phyloP scores from a whole-genome alignment of 2,113 vertebrate species.

The Aramus guarauna region DNA sequence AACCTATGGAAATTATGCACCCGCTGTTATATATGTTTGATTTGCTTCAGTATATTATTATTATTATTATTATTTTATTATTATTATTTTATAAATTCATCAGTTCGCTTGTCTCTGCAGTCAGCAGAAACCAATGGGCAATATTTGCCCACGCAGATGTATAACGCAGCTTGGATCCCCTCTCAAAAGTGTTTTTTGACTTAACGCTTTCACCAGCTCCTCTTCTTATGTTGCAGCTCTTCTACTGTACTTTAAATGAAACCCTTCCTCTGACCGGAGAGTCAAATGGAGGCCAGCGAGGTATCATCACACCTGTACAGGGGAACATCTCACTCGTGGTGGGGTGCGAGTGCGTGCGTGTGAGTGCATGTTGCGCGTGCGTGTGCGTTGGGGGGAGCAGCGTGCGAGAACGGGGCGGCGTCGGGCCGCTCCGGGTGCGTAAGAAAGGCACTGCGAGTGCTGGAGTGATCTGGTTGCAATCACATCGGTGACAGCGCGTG shows the following conservation, averaged over 20 bases:
- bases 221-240: conserved; percentile 52
- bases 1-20: conserved; percentile 59
- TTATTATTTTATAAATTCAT: conserved; percentile 79
- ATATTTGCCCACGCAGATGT: conserved; percentile 83
- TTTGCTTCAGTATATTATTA: conserved; percentile 74
- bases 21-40: conserved; percentile 65
- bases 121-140: conserved; percentile 85
- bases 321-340: neutral
- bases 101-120: conserved; percentile 78
- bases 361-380: neutral
- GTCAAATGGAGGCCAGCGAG: conserved; percentile 14
- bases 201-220: conserved; percentile 32
- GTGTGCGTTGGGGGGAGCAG: neutral
- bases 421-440: neutral
- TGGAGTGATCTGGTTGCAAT: neutral
- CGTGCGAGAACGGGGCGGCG: neutral
- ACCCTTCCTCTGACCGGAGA: conserved; percentile 57
- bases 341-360: neutral
- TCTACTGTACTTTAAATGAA: conserved; percentile 71
- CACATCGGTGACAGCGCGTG: neutral
- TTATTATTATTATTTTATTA: conserved; percentile 74
- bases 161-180: conserved; percentile 54
- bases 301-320: neutral
- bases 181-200: conserved; percentile 38
- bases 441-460: neutral